Conservation (phyloP, 2,113 vertebrate species). For the Gymnarchus niloticus region DNA sequence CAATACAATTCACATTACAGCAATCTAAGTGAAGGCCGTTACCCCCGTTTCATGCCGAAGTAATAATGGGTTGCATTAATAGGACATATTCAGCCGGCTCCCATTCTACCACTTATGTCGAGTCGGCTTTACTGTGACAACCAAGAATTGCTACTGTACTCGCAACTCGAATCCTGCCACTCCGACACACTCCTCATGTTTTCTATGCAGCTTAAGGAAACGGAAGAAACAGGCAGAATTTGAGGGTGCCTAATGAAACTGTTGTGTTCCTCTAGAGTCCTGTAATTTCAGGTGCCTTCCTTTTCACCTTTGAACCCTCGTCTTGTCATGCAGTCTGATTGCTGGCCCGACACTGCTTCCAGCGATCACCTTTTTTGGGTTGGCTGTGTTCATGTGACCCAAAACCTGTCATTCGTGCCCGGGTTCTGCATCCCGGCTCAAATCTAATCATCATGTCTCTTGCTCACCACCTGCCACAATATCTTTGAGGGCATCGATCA, state of each 20-base stretch:
- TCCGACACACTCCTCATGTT: too few relatives aligned
- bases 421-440: neutral
- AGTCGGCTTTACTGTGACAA: neutral
- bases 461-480: neutral
- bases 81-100: neutral
- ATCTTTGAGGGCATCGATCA: constrained; percentile 8
- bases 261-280: neutral
- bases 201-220: neutral
- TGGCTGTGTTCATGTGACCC: neutral
- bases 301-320: neutral
- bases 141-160: neutral
- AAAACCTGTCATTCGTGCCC: neutral
- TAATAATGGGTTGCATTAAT: neutral
- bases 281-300: neutral
- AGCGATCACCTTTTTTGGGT: neutral
- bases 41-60: neutral
- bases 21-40: neutral
- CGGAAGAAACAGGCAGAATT: neutral
- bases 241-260: neutral
- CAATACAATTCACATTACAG: neutral
- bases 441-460: neutral
- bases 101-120: neutral
- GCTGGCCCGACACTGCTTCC: neutral
- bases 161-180: neutral
- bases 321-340: neutral